phyloP scores from a whole-genome alignment of 2,888 invertebrate genomes.

The Phania funesta region DNA sequence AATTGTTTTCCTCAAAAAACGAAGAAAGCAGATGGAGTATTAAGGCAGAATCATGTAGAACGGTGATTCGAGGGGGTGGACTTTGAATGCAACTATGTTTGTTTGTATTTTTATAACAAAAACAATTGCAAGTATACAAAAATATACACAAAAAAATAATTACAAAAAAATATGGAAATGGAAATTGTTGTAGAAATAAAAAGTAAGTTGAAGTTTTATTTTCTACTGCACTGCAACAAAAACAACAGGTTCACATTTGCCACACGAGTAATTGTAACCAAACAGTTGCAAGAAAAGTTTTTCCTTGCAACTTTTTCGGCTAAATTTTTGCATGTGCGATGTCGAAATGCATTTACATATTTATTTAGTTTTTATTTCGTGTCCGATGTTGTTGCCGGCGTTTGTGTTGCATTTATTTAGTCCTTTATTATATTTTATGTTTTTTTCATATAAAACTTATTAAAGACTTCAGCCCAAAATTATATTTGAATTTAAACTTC shows the following conservation, averaged over 20 bases:
- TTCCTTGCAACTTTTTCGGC: neutral
- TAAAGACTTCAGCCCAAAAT: too few relatives aligned
- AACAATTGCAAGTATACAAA: conserved; percentile 8
- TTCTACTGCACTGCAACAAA: conserved; percentile 44
- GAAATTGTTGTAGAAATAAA: conserved; percentile 25
- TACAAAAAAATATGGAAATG: neutral
- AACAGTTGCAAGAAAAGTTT: conserved; percentile 24
- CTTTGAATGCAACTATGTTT: conserved; percentile 51
- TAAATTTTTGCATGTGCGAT: neutral
- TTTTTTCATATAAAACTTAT: neutral
- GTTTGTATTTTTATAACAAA: neutral
- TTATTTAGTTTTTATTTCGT: neutral
- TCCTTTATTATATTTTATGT: conserved; percentile 19
- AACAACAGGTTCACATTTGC: neutral
- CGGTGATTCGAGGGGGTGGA: neutral
- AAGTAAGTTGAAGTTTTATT: conserved; percentile 27
- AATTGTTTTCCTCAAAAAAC: conserved; percentile 28
- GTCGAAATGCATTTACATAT: conserved; percentile 29
- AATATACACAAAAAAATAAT: neutral
- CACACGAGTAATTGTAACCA: conserved; percentile 36
- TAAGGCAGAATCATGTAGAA: conserved; percentile 14
- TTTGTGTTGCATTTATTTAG: conserved; percentile 10
- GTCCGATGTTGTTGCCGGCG: neutral
- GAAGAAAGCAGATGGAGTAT: neutral
- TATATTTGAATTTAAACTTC: too few relatives aligned